phyloP scores from a whole-genome alignment of 2,797 vertebrate species.

The Onychomys torridus region DNA sequence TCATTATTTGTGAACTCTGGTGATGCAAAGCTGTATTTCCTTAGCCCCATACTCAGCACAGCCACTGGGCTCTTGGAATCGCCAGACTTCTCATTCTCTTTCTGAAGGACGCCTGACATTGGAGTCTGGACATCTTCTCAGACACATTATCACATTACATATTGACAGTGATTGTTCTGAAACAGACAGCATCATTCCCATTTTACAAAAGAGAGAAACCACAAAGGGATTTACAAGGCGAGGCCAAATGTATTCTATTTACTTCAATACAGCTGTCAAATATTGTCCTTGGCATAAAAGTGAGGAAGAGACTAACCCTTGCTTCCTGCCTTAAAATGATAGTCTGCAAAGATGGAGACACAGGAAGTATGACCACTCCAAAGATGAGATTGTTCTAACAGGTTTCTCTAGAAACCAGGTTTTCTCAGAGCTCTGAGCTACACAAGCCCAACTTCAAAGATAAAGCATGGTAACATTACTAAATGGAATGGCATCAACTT shows the following conservation, averaged over 20 bases:
- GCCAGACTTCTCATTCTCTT: background rate
- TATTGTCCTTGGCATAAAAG: background rate
- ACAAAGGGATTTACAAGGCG: background rate
- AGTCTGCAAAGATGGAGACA: background rate
- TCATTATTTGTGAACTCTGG: background rate
- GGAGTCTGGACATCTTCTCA: slow-evolving; percentile 42
- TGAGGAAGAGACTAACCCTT: background rate
- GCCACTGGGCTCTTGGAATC: slow-evolving; percentile 8
- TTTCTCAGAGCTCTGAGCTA: slow-evolving; percentile 31
- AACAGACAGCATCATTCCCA: slow-evolving; percentile 15
- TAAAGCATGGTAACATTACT: background rate
- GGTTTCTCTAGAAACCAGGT: background rate
- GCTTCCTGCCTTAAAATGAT: slow-evolving; percentile 19
- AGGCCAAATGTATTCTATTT: slow-evolving; percentile 49
- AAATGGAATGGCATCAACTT: background rate
- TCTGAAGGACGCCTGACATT: slow-evolving; percentile 29
- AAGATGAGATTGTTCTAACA: background rate
- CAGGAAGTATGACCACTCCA: slow-evolving; percentile 40
- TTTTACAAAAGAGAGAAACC: slow-evolving; percentile 66
- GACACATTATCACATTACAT: slow-evolving; percentile 48
- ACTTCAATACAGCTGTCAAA: slow-evolving; percentile 46
- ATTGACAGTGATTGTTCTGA: slow-evolving; percentile 36
- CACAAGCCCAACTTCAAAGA: slow-evolving; percentile 3
- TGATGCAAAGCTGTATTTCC: background rate
- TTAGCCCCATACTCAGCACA: background rate